phyloP scores from a whole-genome alignment of 2,113 vertebrate species.

The Poeciliopsis retropinna region DNA sequence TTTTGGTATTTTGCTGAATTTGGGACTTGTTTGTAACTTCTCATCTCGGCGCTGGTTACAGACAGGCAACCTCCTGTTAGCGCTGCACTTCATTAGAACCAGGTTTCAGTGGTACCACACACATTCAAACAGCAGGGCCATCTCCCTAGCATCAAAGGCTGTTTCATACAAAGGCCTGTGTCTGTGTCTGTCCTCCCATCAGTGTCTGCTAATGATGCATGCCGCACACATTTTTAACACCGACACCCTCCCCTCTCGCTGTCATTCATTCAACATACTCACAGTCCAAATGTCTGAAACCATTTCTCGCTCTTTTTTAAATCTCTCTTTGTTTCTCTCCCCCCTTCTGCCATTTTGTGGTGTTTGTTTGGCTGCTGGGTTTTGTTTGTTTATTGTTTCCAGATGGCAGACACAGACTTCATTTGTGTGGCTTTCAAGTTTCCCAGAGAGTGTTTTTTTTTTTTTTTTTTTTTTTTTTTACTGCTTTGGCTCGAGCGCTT shows the following conservation, averaged over 20 bases:
- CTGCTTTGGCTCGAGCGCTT: slow-evolving; percentile 83
- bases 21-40: slow-evolving; percentile 52
- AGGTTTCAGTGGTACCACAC: slow-evolving; percentile 73
- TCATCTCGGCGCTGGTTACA: slow-evolving; percentile 62
- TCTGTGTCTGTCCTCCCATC: slow-evolving; percentile 71
- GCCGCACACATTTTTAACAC: slow-evolving; percentile 66
- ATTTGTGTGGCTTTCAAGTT: slow-evolving; percentile 85
- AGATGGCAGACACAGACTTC: slow-evolving; percentile 85
- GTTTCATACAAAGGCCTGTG: slow-evolving; percentile 69
- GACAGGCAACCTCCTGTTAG: slow-evolving; percentile 74
- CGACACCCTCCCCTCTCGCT: slow-evolving; percentile 50
- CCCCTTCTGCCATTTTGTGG: slow-evolving; percentile 38
- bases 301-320: slow-evolving; percentile 7
- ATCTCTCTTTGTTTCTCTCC: slow-evolving; percentile 20
- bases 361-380: slow-evolving; percentile 83
- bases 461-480: slow-evolving; percentile 70
- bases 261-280: slow-evolving; percentile 61
- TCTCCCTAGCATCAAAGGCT: slow-evolving; percentile 70
- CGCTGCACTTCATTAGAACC: slow-evolving; percentile 79
- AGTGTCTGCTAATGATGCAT: slow-evolving; percentile 75
- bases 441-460: slow-evolving; percentile 78
- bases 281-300: slow-evolving; percentile 32
- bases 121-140: slow-evolving; percentile 64
- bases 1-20: slow-evolving; percentile 38
- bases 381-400: slow-evolving; percentile 89